phyloP scores from a whole-genome alignment of 2,888 invertebrate species.

The Eristalis tenax region DNA sequence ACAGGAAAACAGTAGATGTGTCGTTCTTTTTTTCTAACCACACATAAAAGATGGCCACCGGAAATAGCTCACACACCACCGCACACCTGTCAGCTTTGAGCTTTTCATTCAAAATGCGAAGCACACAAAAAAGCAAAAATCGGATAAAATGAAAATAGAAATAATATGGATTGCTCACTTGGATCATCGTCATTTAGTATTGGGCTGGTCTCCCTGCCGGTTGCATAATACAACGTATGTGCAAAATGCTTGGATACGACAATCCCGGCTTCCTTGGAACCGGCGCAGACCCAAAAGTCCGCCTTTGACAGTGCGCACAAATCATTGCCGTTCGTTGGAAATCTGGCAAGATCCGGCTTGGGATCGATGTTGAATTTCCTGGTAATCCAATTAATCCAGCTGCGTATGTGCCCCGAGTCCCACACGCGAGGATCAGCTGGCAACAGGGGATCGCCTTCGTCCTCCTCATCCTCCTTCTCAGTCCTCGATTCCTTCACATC shows the following conservation, averaged over 20 bases:
- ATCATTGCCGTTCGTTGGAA: conserved; percentile 84
- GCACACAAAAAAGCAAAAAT: neutral
- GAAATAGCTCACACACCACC: conserved; percentile 49
- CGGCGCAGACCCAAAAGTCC: conserved; percentile 84
- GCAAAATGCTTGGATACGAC: conserved; percentile 85
- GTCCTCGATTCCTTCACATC: neutral
- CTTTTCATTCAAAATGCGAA: neutral
- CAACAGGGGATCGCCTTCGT: conserved; percentile 73
- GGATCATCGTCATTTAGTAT: conserved; percentile 82
- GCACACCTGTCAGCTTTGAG: conserved; percentile 12
- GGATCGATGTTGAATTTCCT: conserved; percentile 84
- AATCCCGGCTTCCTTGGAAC: conserved; percentile 82
- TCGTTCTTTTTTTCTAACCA: conserved; percentile 3
- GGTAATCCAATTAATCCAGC: conserved; percentile 85
- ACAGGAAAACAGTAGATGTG: conserved; percentile 39
- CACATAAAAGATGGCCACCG: conserved; percentile 44
- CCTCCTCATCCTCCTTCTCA: conserved; percentile 5
- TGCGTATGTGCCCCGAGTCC: conserved; percentile 83
- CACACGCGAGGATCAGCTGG: conserved; percentile 85
- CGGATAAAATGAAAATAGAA: conserved; percentile 47
- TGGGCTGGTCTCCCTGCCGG: conserved; percentile 84
- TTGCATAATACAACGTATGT: conserved; percentile 83
- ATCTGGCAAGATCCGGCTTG: conserved; percentile 82
- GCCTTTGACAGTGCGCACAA: conserved; percentile 84
- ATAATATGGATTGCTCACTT: conserved; percentile 75